Evolutionary conservation across 2,888 invertebrate species (phyloP).

Genomic region (Sylvicola fuscatus): DNA sequence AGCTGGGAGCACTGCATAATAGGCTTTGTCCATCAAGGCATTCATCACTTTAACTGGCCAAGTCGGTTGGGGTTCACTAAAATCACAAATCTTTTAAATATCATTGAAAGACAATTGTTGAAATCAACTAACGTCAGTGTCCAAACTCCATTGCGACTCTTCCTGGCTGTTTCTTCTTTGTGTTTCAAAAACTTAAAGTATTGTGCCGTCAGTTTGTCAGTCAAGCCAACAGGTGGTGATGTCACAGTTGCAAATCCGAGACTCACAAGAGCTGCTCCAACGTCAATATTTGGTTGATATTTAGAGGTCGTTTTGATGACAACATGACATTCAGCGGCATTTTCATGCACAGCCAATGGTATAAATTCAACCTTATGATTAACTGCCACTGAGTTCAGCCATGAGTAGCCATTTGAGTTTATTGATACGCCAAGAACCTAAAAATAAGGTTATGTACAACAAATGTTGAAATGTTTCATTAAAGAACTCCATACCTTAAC

Average conservation of each 20-base stretch:
- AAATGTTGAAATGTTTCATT: not conserved
- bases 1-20: constrained; percentile 10
- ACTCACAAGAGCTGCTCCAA: constrained; percentile 20
- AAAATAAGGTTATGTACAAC: constrained; percentile 6
- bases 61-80: constrained; percentile 10
- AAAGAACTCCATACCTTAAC: constrained; percentile 27
- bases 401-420: constrained; percentile 23
- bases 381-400: constrained; percentile 27
- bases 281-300: constrained; percentile 15
- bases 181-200: constrained; percentile 18
- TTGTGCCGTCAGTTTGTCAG: constrained; percentile 10
- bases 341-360: constrained; percentile 20
- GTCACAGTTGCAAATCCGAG: constrained; percentile 19
- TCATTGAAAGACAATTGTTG: not conserved
- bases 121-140: constrained; percentile 7
- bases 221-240: constrained; percentile 7
- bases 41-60: constrained; percentile 9
- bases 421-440: constrained; percentile 19
- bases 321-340: constrained; percentile 24
- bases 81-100: no score
- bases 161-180: constrained; percentile 13
- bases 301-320: constrained; percentile 20
- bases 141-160: constrained; percentile 10
- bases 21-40: constrained; percentile 6
- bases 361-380: constrained; percentile 24